A percentile compares a stretch with the other conserved stretches of the same genome.
These are phyloP conservation scores for Tympanoctomys barrerae DNA, from an alignment of 2,797 vertebrate species.

Conservation along the genomic window DNA sequence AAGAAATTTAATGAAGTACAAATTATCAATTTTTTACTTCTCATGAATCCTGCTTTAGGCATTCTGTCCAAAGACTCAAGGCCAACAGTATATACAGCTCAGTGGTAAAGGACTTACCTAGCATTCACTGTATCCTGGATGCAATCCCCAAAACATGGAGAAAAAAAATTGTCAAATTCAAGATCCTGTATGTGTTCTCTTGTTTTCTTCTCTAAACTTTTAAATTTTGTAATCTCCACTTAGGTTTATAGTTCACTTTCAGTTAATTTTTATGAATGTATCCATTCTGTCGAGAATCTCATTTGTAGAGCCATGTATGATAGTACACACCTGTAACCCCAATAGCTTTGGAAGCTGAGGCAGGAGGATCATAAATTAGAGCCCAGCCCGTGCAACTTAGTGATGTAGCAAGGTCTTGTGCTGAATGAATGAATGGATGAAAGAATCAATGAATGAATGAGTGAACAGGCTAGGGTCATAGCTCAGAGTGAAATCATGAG, in stretches of 20 bases:
- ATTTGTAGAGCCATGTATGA: not conserved
- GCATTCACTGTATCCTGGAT: not conserved
- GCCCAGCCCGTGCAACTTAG: not conserved
- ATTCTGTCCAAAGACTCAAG: not conserved
- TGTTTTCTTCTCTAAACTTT: not conserved
- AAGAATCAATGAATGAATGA: not conserved
- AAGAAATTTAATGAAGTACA: conserved; percentile 4
- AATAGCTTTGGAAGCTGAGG: not conserved
- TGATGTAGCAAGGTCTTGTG: not conserved
- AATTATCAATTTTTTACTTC: not conserved
- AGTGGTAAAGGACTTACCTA: not conserved
- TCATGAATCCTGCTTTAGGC: not conserved
- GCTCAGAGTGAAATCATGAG: not conserved
- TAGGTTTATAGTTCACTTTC: not conserved
- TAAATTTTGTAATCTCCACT: not conserved
- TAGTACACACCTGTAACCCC: not conserved
- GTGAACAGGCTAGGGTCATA: not conserved
- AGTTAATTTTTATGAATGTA: not conserved
- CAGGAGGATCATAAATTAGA: not conserved
- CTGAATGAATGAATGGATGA: not conserved
- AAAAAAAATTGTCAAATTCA: not conserved
- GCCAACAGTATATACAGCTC: not conserved
- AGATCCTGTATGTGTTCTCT: not conserved
- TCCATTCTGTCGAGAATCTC: not conserved
- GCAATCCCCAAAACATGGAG: no score